These are phyloP conservation scores for Diadema setosum DNA, from an alignment of 35 echinoderm and acorn worm genomes.

Conservation along the genomic window DNA sequence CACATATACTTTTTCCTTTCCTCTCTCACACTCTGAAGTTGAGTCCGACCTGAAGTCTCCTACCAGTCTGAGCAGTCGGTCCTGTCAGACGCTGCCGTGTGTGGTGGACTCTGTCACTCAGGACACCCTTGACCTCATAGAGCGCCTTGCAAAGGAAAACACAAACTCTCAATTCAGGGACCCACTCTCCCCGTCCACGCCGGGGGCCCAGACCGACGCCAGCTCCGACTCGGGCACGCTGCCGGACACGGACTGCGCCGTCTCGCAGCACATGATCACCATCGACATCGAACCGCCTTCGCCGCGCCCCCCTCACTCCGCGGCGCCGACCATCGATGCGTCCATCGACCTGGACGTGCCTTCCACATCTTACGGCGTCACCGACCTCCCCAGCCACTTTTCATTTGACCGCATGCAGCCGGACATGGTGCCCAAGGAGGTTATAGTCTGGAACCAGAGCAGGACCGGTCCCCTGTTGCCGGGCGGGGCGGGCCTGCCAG, in stretches of 20 bases:
- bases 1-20: no score
- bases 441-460: conserved; percentile 69
- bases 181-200: neutral
- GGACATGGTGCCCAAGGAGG: conserved; percentile 64
- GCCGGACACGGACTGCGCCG: neutral
- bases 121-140: conserved; percentile 62
- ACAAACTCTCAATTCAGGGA: neutral
- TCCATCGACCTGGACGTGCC: conserved; percentile 35
- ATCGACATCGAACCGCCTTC: conserved; percentile 46
- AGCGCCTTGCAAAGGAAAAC: conserved; percentile 46
- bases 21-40: no score
- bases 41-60: conserved; percentile 5
- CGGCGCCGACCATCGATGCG: conserved; percentile 5
- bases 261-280: conserved; percentile 4
- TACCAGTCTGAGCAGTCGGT: conserved; percentile 48
- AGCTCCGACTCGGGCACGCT: neutral
- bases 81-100: conserved; percentile 72
- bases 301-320: neutral
- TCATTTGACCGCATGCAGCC: neutral
- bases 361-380: conserved; percentile 52
- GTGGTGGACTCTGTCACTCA: conserved; percentile 66
- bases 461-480: neutral
- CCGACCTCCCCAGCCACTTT: neutral
- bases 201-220: neutral
- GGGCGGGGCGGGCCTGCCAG: neutral